phyloP scores from a whole-genome alignment of 2,797 vertebrate genomes.

The Semotilus atromaculatus region DNA sequence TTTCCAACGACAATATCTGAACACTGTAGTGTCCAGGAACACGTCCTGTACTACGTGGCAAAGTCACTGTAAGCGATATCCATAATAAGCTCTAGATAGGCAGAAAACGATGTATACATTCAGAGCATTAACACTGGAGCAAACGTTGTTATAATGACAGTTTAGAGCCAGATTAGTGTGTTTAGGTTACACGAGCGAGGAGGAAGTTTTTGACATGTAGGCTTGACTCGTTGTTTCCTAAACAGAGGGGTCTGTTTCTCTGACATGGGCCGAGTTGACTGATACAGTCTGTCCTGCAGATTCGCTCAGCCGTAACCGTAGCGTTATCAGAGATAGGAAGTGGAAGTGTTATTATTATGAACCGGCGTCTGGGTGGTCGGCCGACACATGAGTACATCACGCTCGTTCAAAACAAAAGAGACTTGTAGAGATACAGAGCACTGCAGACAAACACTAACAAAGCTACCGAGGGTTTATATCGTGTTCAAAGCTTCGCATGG shows the following conservation, averaged over 20 bases:
- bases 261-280: constrained; percentile 57
- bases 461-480: constrained; percentile 8
- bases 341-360: constrained; percentile 76
- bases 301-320: constrained; percentile 59
- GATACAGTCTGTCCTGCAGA: constrained; percentile 63
- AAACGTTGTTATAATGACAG: constrained; percentile 43
- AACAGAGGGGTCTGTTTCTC: constrained; percentile 65
- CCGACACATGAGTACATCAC: constrained; percentile 21
- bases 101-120: constrained; percentile 11
- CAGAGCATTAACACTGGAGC: constrained; percentile 26
- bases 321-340: constrained; percentile 71
- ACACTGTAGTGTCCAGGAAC: neutral
- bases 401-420: constrained; percentile 35
- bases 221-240: constrained; percentile 64
- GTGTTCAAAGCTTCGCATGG: neutral
- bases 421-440: constrained; percentile 49
- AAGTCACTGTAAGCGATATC: neutral
- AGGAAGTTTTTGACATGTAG: constrained; percentile 52
- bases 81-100: neutral
- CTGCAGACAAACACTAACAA: constrained; percentile 29
- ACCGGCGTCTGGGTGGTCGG: constrained; percentile 76
- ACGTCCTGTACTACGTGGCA: neutral
- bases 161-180: constrained; percentile 47
- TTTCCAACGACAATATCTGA: neutral
- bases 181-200: constrained; percentile 40